Evolutionary conservation across 2,888 invertebrate species (phyloP), one percentile per base, ranked within the genome.

Genomic region (Terebella lapidaria): DNA sequence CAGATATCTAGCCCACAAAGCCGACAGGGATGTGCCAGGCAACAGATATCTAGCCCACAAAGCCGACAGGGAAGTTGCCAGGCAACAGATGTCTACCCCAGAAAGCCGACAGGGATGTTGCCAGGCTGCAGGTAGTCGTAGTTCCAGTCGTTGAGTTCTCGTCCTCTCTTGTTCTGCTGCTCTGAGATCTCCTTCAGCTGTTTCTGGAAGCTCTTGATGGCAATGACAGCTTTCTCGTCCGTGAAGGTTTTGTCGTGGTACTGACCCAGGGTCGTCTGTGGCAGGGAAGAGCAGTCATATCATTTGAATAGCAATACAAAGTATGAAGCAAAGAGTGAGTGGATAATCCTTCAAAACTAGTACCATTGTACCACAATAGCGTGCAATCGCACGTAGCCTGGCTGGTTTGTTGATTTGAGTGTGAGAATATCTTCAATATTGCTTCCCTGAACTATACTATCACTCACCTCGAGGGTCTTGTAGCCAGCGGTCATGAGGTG

Each of bases 121-220:
- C 54, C 35, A 15, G 60, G 59, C 20, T 55, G 25, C 26, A 63
- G 56, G 24, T 60, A 60, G 15, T 52, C 49, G 55, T 60, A 63
- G 10, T 57, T 45, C 27, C 56, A 35, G 18, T 45, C 53, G 51
- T 24, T 51, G 2, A 59, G 42, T 10, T 29, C 51, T n/a, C 47
- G 52, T n/a, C 60, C 57, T 4, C 63, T 25, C 29, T 54, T 26
- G 1, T 20, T 20, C 24, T 60, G 60, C 25, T 54, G 27, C n/a
- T 47, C 46, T 5, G 49, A 47, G 35, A 60, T 49, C 52, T 60
- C 45, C 18, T 15, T 20, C 22, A 63, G 60, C 20, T 51, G 25
- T 2, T 20, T 25, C 45, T 52, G 54, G 45, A 63, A 60, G 15
- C 42, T 26, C 10, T 57, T 57, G n/a, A 60, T 46, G n/a, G 60